Base-by-base conservation (phyloP, 2,888 invertebrate genomes). In the Ryuthela nishihirai region DNA sequence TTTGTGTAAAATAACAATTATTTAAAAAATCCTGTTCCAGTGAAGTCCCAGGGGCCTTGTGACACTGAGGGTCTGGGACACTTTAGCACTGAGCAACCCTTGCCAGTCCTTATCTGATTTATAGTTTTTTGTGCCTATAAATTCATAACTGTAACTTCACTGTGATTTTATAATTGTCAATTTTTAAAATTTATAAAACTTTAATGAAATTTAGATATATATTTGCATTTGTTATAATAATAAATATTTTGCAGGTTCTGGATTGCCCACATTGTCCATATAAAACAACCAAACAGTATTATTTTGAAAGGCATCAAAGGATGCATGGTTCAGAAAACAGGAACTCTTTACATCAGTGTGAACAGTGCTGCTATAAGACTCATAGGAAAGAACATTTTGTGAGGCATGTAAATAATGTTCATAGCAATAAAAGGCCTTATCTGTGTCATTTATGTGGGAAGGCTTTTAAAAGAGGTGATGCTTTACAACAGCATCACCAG, bases 391-490 rank as follows among this genome's bases (percentile, higher is more conserved):
- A 74, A 45, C 74, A 75, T 49, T 72, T 69, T 46, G 62, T 70
- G 4, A 65, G 77, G 2, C 77, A 77, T 56, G 67, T 71, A 3
- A 74, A 74, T 38, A 76, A 77, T 62, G 78, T 79, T 6, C 79
- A 80, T 64, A 73, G 72, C n/a, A 74, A 77, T 56, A 70, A 72
- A 29, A 69, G 79, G n/a, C 79, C 79, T 0, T 77, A 75, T 55
- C 73, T 79, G 25, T 80, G 79, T 71, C 77, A 79, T 45, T 64
- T 74, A 0, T 80, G 79, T 67, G 79, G 78, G 3, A 77, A 76
- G 64, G 74, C 76, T 6, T 80, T 79, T 65, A 80, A 80, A 64
- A 72, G 79, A 36, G 73, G 74, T 4, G 79, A 79, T 67, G 76
- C 78, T 0, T 70, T 80, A 1, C 74, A 74, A 47, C 75, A 76